Percentiles rank a stretch among this genome's conserved stretches.
These are phyloP conservation scores for Cerastoderma edule DNA, from an alignment of 2,888 invertebrate species.

Conservation along the genomic window DNA sequence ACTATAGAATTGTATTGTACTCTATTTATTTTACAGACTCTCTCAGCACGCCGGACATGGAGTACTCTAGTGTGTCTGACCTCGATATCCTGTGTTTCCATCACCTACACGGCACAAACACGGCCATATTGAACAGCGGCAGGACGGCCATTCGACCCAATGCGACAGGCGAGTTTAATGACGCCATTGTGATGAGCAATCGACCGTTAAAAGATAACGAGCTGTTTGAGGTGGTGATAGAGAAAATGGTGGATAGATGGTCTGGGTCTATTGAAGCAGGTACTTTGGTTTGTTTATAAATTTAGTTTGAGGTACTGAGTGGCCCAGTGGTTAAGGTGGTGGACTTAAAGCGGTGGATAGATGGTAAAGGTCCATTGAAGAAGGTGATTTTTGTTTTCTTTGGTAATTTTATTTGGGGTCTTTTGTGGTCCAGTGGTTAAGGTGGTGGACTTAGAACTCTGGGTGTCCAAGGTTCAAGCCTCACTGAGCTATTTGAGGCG, in stretches of 20 bases:
- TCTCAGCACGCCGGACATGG: slow-evolving; percentile 75
- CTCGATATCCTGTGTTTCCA: slow-evolving; percentile 91
- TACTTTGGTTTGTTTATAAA: too few relatives aligned
- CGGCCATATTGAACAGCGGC: slow-evolving; percentile 92
- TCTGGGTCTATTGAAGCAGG: slow-evolving; percentile 97
- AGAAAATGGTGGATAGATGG: slow-evolving; percentile 96
- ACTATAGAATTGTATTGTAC: too few relatives aligned
- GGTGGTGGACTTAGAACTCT: too few relatives aligned
- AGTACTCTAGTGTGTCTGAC: slow-evolving; percentile 70
- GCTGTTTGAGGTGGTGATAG: slow-evolving; percentile 95
- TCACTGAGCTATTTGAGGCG: slow-evolving; percentile 96
- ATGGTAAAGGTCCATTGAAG: too few relatives aligned
- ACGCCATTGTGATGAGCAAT: slow-evolving; percentile 96
- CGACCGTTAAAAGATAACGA: slow-evolving; percentile 94
- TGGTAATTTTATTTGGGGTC: too few relatives aligned
- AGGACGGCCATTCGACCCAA: slow-evolving; percentile 93
- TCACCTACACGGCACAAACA: slow-evolving; percentile 94
- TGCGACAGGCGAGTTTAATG: slow-evolving; percentile 96
- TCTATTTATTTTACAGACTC: slow-evolving; percentile 61
- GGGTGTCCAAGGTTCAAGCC: too few relatives aligned
- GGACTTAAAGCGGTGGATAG: too few relatives aligned
- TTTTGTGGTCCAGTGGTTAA: too few relatives aligned
- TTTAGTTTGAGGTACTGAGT: too few relatives aligned
- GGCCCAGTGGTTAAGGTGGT: too few relatives aligned
- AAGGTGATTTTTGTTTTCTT: too few relatives aligned